Percentiles rank a stretch among this genome's conserved stretches.
Evolutionary conservation across 2,888 invertebrate genomes (phyloP).

Genomic region (Tenthredo scrophulariae): DNA sequence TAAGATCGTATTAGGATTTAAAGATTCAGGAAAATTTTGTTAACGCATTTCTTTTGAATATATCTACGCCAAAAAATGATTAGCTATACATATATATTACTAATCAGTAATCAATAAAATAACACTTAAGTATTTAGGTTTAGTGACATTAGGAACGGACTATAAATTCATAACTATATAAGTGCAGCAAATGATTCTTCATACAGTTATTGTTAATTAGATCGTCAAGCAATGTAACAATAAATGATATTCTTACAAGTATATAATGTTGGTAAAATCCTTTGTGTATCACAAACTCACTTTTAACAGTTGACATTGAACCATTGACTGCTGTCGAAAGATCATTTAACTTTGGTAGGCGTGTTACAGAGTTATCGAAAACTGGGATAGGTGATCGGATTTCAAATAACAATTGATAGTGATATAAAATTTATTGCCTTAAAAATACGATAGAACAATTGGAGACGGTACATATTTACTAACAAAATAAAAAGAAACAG

Average conservation of each 20-base stretch:
- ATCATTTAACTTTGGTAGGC: neutral
- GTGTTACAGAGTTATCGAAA: neutral
- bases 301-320: neutral
- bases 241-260: conserved; percentile 2
- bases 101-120: neutral
- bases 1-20: neutral
- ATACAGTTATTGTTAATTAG: neutral
- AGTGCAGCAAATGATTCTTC: neutral
- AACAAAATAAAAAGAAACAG: no score
- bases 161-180: neutral
- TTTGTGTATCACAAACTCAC: neutral
- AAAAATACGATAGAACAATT: neutral
- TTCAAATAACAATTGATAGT: conserved; percentile 23
- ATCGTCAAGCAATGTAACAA: neutral
- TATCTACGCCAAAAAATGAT: neutral
- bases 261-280: neutral
- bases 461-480: neutral
- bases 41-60: neutral
- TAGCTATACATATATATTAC: neutral
- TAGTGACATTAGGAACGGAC: neutral
- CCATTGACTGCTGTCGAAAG: neutral
- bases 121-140: neutral
- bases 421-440: neutral
- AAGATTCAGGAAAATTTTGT: neutral
- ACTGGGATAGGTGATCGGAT: neutral